Evolutionary conservation across 2,888 invertebrate genomes (phyloP).

Genomic region (Andrena haemorrhoa): DNA sequence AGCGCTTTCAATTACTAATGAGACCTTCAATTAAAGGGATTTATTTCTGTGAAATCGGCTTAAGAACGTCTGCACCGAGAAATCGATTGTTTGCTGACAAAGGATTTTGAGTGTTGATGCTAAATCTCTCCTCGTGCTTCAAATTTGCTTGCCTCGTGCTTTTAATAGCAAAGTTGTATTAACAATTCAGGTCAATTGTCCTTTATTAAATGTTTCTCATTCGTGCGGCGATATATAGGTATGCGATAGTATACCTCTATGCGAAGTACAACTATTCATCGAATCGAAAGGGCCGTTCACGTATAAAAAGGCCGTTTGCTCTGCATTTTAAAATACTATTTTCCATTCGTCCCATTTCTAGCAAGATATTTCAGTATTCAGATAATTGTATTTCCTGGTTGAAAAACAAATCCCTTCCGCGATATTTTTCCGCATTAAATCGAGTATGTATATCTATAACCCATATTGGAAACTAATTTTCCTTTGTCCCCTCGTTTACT

Average conservation of each 20-base stretch:
- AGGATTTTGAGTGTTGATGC: constrained; percentile 47
- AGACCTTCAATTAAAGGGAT: constrained; percentile 63
- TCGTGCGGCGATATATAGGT: background rate
- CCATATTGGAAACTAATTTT: constrained; percentile 8
- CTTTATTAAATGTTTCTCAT: background rate
- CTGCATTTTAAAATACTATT: background rate
- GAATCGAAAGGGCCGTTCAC: background rate
- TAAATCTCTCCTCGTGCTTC: constrained; percentile 7
- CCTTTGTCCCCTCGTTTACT: background rate
- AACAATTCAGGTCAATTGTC: background rate
- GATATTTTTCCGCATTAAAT: background rate
- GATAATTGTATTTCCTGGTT: background rate
- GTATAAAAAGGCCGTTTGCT: background rate
- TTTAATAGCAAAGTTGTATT: background rate
- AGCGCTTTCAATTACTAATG: constrained; percentile 65
- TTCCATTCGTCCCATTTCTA: background rate
- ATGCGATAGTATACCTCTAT: background rate
- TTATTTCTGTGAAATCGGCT: constrained; percentile 59
- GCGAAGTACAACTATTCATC: background rate
- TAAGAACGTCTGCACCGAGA: constrained; percentile 32
- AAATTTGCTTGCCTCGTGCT: background rate
- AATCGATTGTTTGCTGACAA: constrained; percentile 51
- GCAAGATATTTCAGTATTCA: background rate
- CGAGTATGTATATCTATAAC: background rate
- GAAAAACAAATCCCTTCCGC: background rate